Base-by-base conservation (phyloP, 2,797 vertebrate genomes). In the Anniella stebbinsi region DNA sequence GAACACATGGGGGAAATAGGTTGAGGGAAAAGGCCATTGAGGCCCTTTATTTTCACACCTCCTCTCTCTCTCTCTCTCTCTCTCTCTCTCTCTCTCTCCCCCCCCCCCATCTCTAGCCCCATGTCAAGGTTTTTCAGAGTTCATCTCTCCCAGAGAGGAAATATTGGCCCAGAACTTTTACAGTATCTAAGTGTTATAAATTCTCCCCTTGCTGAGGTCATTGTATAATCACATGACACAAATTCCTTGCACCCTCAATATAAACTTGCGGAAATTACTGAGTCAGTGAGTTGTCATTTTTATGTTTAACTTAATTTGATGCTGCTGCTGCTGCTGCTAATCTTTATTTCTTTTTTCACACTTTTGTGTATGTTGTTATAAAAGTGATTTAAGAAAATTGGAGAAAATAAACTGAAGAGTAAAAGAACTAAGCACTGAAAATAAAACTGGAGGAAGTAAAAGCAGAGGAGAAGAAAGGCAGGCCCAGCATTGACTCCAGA, bases 231-330 rank as follows among this genome's bases (percentile, higher is more conserved):
- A 70, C 51, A 72, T 73, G 48, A 41, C 76, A 89, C 63, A 63
- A 89, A 86, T 89, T 38, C 66, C 13, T 25, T 80, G 36, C 30
- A 76, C 30, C n/a, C 45, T 54, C 69, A 25, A 23, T 18, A 7
- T 76, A 87, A 90, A 63, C 28, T 82, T 83, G n/a, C 33, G 21
- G 72, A 25, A 90, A 87, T 33, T 66, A 72, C 75, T 60, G 48
- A 85, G 88, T 86, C 73, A 86, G 83, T 69, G 73, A 57, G 28
- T 28, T 80, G 75, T 72, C 83, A 57, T 70, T 70, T 84, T 85
- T 85, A 70, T 28, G 63, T 57, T 86, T 80, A 70, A 86, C 8
- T 80, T 80, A 1, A 57, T 86, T 89, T 70, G 70, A 63, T 66
- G 41, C 75, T 81, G 70, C 77, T 13, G 23, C n/a, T n/a, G n/a